Conservation (phyloP, 2,113 vertebrate genomes). For the Tenrec ecaudatus region DNA sequence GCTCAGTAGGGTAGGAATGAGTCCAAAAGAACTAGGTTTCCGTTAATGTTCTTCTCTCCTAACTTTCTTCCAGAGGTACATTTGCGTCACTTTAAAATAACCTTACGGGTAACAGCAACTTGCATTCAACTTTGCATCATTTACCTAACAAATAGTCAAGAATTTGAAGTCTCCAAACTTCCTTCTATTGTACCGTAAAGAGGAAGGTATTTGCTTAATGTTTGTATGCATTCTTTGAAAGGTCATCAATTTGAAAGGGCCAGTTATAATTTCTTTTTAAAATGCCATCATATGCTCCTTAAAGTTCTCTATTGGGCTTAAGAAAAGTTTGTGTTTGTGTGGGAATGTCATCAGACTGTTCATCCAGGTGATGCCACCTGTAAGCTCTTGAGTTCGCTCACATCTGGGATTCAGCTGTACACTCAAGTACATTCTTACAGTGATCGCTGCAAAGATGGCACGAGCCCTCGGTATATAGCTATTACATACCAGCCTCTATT, state of each 20-base stretch:
- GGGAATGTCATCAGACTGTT: slow-evolving; percentile 9
- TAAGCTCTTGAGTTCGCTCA: slow-evolving; percentile 48
- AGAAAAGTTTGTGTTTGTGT: slow-evolving; percentile 7
- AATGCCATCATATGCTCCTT: not conserved
- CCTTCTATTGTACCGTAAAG: not conserved
- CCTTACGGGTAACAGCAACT: not conserved
- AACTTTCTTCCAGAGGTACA: slow-evolving; percentile 35
- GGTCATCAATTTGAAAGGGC: not conserved
- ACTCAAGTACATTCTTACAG: slow-evolving; percentile 35
- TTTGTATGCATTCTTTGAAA: not conserved
- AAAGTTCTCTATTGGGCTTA: not conserved
- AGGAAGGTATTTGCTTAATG: slow-evolving; percentile 11
- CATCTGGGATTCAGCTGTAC: slow-evolving; percentile 43
- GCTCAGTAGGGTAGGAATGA: not conserved
- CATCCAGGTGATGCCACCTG: slow-evolving; percentile 30
- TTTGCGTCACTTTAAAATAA: slow-evolving; percentile 16
- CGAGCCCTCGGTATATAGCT: slow-evolving; percentile 22
- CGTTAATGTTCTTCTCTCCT: slow-evolving; percentile 37
- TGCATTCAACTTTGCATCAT: not conserved
- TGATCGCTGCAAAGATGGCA: slow-evolving; percentile 46
- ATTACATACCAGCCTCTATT: slow-evolving; percentile 24
- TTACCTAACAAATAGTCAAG: not conserved
- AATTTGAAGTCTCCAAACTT: not conserved
- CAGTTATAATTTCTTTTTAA: not conserved
- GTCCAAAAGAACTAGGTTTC: slow-evolving; percentile 47